Evolutionary conservation across 2,797 vertebrate species (phyloP).

Genomic region (Australoheros facetus): DNA sequence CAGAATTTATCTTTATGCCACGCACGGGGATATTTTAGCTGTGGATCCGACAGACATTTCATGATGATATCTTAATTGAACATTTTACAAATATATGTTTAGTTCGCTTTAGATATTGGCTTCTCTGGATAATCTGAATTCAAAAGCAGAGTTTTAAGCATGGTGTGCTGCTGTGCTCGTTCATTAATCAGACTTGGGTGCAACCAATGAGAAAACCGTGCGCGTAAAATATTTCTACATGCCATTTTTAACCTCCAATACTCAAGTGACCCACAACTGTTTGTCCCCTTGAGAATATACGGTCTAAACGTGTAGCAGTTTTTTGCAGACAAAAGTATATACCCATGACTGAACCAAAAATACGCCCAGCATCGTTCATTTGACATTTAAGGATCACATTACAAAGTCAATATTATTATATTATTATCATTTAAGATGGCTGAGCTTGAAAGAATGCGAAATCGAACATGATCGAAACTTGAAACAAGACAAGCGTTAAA

Average conservation of each 20-base stretch:
- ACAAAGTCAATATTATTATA: constrained; percentile 7
- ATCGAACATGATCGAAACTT: constrained; percentile 3
- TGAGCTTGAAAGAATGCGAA: neutral
- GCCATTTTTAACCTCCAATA: constrained; percentile 45
- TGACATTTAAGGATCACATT: constrained; percentile 8
- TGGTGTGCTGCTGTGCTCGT: constrained; percentile 33
- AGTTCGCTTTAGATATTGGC: constrained; percentile 42
- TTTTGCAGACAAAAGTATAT: neutral
- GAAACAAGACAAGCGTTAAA: neutral
- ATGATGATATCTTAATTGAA: constrained; percentile 33
- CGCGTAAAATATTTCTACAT: constrained; percentile 54
- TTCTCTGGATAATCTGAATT: constrained; percentile 60
- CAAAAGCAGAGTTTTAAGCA: constrained; percentile 52
- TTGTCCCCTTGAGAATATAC: constrained; percentile 15
- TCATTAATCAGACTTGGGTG: constrained; percentile 58
- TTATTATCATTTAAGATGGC: constrained; percentile 8
- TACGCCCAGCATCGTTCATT: neutral
- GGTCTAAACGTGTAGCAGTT: constrained; percentile 10
- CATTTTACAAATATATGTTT: constrained; percentile 47
- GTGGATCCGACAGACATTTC: constrained; percentile 43
- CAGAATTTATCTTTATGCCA: neutral
- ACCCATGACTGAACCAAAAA: constrained; percentile 5
- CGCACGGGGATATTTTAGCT: constrained; percentile 20
- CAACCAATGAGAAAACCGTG: constrained; percentile 49
- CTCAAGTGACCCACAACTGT: constrained; percentile 40